These are phyloP conservation scores for Poeciliopsis gracilis DNA, from an alignment of 2,797 vertebrate genomes.

Conservation along the genomic window DNA sequence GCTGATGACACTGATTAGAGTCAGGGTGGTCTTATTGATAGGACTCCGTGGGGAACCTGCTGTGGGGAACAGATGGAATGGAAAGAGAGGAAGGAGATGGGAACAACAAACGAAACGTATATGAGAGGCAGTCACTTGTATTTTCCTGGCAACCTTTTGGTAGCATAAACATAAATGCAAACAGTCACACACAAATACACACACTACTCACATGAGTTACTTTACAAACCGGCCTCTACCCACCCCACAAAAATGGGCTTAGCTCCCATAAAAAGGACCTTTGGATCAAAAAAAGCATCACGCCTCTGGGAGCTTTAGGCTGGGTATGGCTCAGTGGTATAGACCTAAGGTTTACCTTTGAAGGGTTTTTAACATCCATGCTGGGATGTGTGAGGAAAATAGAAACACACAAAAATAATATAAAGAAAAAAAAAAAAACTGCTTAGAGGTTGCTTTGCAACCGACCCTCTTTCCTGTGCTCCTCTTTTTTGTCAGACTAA, in stretches of 20 bases:
- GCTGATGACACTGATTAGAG: slow-evolving; percentile 95
- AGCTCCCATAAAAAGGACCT: slow-evolving; percentile 65
- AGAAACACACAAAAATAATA: slow-evolving; percentile 33
- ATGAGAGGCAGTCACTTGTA: slow-evolving; percentile 38
- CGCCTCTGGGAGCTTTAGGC: slow-evolving; percentile 55
- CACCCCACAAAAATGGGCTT: slow-evolving; percentile 47
- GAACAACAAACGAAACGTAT: slow-evolving; percentile 33
- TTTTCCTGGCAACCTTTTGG: not conserved
- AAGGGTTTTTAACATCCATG: slow-evolving; percentile 58
- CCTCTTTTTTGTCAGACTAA: slow-evolving; percentile 24
- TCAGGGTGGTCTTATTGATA: slow-evolving; percentile 97
- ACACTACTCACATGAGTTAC: slow-evolving; percentile 31
- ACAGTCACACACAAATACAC: slow-evolving; percentile 23
- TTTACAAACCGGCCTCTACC: slow-evolving; percentile 53
- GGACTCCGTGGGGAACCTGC: slow-evolving; percentile 94
- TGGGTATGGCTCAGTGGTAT: slow-evolving; percentile 52
- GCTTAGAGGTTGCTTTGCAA: slow-evolving; percentile 51
- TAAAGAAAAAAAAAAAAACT: slow-evolving; percentile 14
- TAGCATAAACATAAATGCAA: slow-evolving; percentile 30
- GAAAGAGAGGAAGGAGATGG: not conserved
- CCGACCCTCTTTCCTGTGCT: slow-evolving; percentile 28
- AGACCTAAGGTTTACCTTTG: slow-evolving; percentile 64
- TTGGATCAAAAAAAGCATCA: slow-evolving; percentile 65
- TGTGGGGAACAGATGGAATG: slow-evolving; percentile 47
- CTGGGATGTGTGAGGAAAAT: slow-evolving; percentile 40